Evolutionary conservation across 2,797 vertebrate genomes (phyloP).

Genomic region (Microcaecilia unicolor): DNA sequence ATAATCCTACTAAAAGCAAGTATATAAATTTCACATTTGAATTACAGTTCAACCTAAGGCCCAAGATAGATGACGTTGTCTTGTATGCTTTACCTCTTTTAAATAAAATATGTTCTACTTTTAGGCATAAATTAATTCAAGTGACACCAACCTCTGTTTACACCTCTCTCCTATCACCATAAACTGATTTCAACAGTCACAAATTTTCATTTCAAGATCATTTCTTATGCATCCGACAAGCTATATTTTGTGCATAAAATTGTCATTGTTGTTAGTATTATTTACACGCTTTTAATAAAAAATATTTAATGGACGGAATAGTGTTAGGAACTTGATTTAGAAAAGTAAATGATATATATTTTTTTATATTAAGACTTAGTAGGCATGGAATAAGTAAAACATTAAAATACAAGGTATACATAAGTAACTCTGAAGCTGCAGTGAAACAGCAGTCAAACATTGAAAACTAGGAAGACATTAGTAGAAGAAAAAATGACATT

Average conservation of each 20-base stretch:
- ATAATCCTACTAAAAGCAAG: too few relatives aligned
- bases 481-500: too few relatives aligned
- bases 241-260: constrained; percentile 26
- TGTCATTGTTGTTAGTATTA: constrained; percentile 19
- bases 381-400: too few relatives aligned
- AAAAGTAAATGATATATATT: too few relatives aligned
- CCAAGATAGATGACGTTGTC: constrained; percentile 8
- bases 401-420: too few relatives aligned
- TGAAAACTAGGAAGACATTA: too few relatives aligned
- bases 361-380: too few relatives aligned
- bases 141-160: constrained; percentile 15
- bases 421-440: too few relatives aligned
- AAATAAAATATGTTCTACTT: constrained; percentile 14
- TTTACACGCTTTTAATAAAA: constrained; percentile 7
- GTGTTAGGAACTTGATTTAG: constrained; percentile 27
- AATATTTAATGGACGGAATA: constrained; percentile 27
- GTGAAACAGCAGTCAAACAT: too few relatives aligned
- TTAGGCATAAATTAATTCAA: constrained; percentile 11
- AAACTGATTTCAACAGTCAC: background rate
- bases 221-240: constrained; percentile 8
- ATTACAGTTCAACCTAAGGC: background rate
- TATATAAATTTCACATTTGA: too few relatives aligned
- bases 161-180: constrained; percentile 3
- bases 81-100: constrained; percentile 11
- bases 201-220: constrained; percentile 3